A percentile compares a stretch with the other conserved stretches of the same genome.
phyloP scores from a whole-genome alignment of 2,113 vertebrate genomes.

The Oenanthe oenanthe region DNA sequence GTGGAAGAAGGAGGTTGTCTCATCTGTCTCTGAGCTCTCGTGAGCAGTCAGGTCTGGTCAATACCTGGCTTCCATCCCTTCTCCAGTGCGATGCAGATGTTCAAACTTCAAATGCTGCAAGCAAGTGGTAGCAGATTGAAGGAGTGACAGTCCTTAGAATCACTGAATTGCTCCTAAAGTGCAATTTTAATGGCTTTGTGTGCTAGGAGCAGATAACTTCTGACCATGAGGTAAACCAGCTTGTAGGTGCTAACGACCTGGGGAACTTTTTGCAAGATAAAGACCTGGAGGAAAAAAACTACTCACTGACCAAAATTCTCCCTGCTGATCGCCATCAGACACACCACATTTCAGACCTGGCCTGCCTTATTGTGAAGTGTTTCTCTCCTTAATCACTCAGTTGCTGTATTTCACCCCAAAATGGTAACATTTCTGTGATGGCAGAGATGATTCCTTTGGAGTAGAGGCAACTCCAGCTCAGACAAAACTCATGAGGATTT shows the following conservation, averaged over 20 bases:
- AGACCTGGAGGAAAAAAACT: neutral
- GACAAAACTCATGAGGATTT: slow-evolving; percentile 6
- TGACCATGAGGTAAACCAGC: neutral
- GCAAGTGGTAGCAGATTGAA: neutral
- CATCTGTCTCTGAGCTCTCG: neutral
- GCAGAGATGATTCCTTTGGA: neutral
- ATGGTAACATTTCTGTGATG: neutral
- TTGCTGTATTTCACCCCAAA: neutral
- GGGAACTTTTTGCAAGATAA: neutral
- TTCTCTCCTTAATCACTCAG: neutral
- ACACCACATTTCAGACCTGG: neutral
- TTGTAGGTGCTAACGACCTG: neutral
- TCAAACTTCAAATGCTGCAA: neutral
- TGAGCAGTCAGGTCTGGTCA: neutral
- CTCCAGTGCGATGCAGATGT: neutral
- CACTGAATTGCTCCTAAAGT: neutral
- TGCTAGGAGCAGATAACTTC: neutral
- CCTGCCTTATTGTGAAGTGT: neutral
- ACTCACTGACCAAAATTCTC: neutral
- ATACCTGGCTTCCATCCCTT: slow-evolving; percentile 4
- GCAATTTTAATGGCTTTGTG: neutral
- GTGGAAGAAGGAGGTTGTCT: slow-evolving; percentile 32
- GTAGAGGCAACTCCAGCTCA: neutral
- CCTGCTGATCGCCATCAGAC: neutral
- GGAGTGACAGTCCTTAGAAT: neutral